Evolutionary conservation across 2,888 invertebrate genomes (phyloP).

Genomic region (Chesias legatella): DNA sequence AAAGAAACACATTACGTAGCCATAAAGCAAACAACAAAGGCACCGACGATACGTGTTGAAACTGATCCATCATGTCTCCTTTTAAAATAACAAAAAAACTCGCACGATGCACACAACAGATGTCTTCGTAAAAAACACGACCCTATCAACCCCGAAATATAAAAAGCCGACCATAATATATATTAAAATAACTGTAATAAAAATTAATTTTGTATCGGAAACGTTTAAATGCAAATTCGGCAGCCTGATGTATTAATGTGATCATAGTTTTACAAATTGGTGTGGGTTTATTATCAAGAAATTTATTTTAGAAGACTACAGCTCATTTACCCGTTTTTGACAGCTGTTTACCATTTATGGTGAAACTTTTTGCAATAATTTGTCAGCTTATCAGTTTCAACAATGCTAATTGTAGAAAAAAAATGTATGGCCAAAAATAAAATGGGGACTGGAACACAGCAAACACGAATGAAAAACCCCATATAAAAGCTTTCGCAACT

Average conservation of each 20-base stretch:
- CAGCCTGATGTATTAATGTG: slow-evolving; percentile 65
- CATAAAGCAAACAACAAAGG: slow-evolving; percentile 76
- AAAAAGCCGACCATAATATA: slow-evolving; percentile 61
- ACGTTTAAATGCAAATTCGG: slow-evolving; percentile 74
- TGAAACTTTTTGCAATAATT: neutral
- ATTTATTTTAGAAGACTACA: slow-evolving; percentile 45
- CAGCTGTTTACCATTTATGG: slow-evolving; percentile 33
- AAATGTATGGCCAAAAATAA: slow-evolving; percentile 5
- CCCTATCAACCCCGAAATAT: slow-evolving; percentile 59
- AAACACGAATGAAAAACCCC: slow-evolving; percentile 3
- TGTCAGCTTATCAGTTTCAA: neutral
- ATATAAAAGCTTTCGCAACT: slow-evolving; percentile 23
- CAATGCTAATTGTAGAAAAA: slow-evolving; percentile 6
- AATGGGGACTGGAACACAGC: neutral
- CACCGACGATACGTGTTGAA: slow-evolving; percentile 77
- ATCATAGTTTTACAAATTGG: slow-evolving; percentile 66
- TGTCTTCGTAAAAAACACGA: slow-evolving; percentile 74
- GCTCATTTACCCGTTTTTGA: slow-evolving; percentile 29
- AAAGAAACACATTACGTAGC: slow-evolving; percentile 79
- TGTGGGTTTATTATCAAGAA: slow-evolving; percentile 42
- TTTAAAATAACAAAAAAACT: slow-evolving; percentile 77
- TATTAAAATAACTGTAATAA: slow-evolving; percentile 69
- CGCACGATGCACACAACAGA: slow-evolving; percentile 74
- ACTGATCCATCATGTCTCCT: slow-evolving; percentile 80
- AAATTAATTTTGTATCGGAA: slow-evolving; percentile 64